phyloP scores from a whole-genome alignment of 2,888 invertebrate genomes.

The Perizoma flavofasciatum region DNA sequence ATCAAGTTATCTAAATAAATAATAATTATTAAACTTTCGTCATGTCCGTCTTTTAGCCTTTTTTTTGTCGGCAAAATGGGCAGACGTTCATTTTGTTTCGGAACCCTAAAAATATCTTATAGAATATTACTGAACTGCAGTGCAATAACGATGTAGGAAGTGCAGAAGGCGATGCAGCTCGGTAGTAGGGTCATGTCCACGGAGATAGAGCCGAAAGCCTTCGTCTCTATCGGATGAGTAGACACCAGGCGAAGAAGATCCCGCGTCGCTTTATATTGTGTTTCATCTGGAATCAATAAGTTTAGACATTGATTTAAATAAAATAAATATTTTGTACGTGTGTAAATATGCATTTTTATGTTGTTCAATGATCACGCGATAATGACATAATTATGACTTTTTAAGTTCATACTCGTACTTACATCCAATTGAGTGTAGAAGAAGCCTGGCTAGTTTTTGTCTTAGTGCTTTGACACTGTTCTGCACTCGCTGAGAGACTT shows the following conservation, averaged over 20 bases:
- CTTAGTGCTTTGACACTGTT: conserved; percentile 42
- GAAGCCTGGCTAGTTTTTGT: conserved; percentile 43
- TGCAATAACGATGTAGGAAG: conserved; percentile 58
- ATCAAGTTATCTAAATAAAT: no score
- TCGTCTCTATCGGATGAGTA: conserved; percentile 45
- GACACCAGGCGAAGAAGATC: conserved; percentile 52
- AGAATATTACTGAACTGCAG: conserved; percentile 45
- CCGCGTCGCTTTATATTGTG: conserved; percentile 45
- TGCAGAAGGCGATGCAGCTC: conserved; percentile 51
- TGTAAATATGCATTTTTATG: no score
- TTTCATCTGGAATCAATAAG: conserved; percentile 39
- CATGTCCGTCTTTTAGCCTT: no score
- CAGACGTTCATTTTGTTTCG: no score
- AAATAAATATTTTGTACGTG: no score
- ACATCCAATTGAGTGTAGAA: conserved; percentile 43
- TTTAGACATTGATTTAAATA: neutral
- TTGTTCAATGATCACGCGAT: no score
- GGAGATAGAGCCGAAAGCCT: conserved; percentile 46
- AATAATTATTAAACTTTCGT: no score
- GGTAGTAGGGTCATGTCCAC: conserved; percentile 60
- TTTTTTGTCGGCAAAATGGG: no score
- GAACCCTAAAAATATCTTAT: neutral
- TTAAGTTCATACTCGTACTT: no score
- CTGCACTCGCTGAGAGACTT: conserved; percentile 46
- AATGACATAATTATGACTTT: no score